Evolutionary conservation across 1,140 invertebrate species (phyloP), one percentile per base, ranked within the genome.

Genomic region (Drosophila tani): DNA sequence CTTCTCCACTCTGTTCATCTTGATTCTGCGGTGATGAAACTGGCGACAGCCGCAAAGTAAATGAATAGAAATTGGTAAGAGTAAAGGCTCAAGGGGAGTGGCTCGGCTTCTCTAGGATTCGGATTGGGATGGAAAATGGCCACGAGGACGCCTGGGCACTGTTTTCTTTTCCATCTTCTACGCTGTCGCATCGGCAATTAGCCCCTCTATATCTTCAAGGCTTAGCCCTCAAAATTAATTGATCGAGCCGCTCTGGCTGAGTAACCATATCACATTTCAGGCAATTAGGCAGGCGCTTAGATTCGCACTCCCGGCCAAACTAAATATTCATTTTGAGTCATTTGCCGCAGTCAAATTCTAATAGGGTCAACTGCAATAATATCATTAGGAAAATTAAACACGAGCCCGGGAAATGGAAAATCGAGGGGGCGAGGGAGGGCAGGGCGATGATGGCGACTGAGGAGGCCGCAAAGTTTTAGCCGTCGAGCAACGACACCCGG

Each of bases 331-430:
- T 90, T 90, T 86, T 90, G 82, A 90, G 67, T 91, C 85, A 90
- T 90, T 91, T 91, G 60, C 79, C 64, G 47, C 85, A 82, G 75
- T 90, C 82, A 75, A 90, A 90, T 85, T 90, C 82, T 70, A 90
- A 90, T 90, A 85, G 85, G 85, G 85, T 91, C 85, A 90, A 90
- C 84, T 90, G 85, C 86, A 90, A 90, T 90, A 90, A 90, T 90
- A 90, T 90, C 85, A 90, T 90, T 91, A 90, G 79, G 85, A 91
- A 90, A 90, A 90, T 90, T 90, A 90, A 90, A 90, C 86, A 85
- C 79, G 82, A 57, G 49, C 79, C 67, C 14, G 29, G 49, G 29
- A 40, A 70, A 67, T 32, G 49, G 63, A 29, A 70, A 70, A 63
- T 49, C 29, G 75, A 45, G 74, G 24, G 27, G 40, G 32, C 9